Base-by-base conservation (phyloP, 2,888 invertebrate species). In the Stegophylla sp. region DNA sequence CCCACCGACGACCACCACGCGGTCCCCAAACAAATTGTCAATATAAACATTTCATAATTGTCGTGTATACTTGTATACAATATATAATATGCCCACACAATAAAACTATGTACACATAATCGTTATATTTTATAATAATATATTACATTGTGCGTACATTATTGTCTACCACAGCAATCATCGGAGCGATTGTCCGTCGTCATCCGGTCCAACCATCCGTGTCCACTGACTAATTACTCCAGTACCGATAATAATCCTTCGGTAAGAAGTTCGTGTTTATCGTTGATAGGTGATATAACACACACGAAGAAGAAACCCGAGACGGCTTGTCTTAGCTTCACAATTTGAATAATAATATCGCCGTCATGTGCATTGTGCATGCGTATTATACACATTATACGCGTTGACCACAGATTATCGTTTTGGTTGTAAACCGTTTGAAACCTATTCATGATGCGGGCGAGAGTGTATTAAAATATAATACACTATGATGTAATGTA, bases 321-420 rank as follows among this genome's bases (percentile, higher is more conserved):
- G 74, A 51, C 34, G 20, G 63, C 34, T 20, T 12, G 34, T 74
- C 41, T 41, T 15, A 23, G 53, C 51, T 41, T 10, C 26, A 13
- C 48, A 41, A 75, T 75, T 75, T 75, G 64, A 75, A 75, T 61
- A 63, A 63, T 74, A n/a, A n/a, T 45, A 23, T 73, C 28, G 15
- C 45, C 61, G 63, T 15, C 63, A n/a, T 34, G 63, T 51, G 51
- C 13, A 51, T 12, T 34, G 23, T 13, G n/a, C 23, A 26, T 15
- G 28, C 48, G 20, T 53, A 28, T 26, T 26, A 73, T 20, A 20
- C 2, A 20, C 2, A 34, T n/a, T 53, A 13, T 15, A 45, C 23
- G 26, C 41, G 10, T 56, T 56, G 61, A 61, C 61, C 61, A 28
- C 61, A 17, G 61, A 61, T 23, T 15, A 61, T 28, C 61, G 61